A percentile compares a stretch with the other conserved stretches of the same genome.
Conservation (phyloP, 2,113 vertebrate species). For the Mustela nigripes region DNA sequence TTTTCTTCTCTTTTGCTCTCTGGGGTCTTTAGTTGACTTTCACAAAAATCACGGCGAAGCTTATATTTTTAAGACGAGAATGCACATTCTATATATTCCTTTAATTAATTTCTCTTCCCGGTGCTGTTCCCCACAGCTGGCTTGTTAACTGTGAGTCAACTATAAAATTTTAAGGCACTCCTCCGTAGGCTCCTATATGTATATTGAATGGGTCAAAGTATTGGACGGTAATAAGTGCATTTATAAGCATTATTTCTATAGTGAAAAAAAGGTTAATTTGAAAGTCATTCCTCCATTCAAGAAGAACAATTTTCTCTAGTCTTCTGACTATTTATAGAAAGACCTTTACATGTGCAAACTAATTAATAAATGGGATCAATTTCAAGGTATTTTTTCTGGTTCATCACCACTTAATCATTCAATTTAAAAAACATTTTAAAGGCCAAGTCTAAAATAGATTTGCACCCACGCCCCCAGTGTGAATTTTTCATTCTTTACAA, state of each 20-base stretch:
- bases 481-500: conserved; percentile 90
- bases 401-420: conserved; percentile 90
- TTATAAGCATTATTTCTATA: conserved; percentile 80
- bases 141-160: neutral
- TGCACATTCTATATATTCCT: neutral
- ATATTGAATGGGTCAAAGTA: conserved; percentile 58
- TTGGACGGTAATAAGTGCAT: conserved; percentile 70
- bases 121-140: neutral
- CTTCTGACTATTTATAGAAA: conserved; percentile 89
- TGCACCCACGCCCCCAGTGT: conserved; percentile 88
- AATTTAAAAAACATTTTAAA: conserved; percentile 90
- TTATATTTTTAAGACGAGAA: neutral
- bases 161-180: conserved; percentile 46
- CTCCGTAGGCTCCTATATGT: neutral
- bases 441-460: conserved; percentile 91
- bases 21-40: neutral
- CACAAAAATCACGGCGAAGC: neutral
- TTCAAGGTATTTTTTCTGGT: conserved; percentile 87
- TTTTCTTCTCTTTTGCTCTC: neutral
- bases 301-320: conserved; percentile 86
- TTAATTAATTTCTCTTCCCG: neutral
- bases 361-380: conserved; percentile 92
- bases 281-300: conserved; percentile 80
- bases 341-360: conserved; percentile 90
- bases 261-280: conserved; percentile 82